Base-by-base conservation (phyloP, 2,113 vertebrate genomes). In the Myrmophylax atrothorax region DNA sequence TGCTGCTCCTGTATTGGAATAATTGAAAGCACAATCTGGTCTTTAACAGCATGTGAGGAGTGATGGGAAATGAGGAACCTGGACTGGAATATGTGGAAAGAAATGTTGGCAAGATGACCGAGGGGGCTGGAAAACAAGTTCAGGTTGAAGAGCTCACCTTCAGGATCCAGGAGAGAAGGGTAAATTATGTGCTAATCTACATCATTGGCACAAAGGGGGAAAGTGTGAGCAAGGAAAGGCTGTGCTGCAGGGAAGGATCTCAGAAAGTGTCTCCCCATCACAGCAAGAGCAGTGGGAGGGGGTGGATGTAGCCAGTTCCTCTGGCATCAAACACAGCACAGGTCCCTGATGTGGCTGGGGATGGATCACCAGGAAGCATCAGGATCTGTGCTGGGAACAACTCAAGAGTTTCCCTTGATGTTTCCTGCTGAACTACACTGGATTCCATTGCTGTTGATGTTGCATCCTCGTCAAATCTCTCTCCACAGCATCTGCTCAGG, bases 261-360 rank as follows among this genome's bases (percentile, higher is more conserved):
- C 38, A 17, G 35, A 22, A 67, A 40, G 17, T 42, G 81, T 70
- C 64, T 46, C 16, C 1, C 0, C 40, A 28, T 53, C 37, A 26
- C 55, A 62, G 59, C 8, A 72, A 75, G 11, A 83, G 26, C 23
- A 37, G 33, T 7, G 70, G 14, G 10, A 79, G 14, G 80, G 24
- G n/a, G 70, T 69, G 62, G 52, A 40, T 28, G 16, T 42, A 68
- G 62, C n/a, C 15, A 31, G 33, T 60, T 62, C 49, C 20, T 37
- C 18, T 14, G 47, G 19, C 8, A 64, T 8, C 8, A 70, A 70
- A 68, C 1, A 1, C 28, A 14, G 12, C 1, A 1, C 16, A 35
- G 3, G 46, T 78, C 24, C 18, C 53, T 53, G 28, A 55, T 31
- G 33, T 10, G 44, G 33, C 1, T 68, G 31, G 19, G 19, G 10